Evolutionary conservation across 2,888 invertebrate genomes (phyloP).

Genomic region (Halictus quadricinctus): DNA sequence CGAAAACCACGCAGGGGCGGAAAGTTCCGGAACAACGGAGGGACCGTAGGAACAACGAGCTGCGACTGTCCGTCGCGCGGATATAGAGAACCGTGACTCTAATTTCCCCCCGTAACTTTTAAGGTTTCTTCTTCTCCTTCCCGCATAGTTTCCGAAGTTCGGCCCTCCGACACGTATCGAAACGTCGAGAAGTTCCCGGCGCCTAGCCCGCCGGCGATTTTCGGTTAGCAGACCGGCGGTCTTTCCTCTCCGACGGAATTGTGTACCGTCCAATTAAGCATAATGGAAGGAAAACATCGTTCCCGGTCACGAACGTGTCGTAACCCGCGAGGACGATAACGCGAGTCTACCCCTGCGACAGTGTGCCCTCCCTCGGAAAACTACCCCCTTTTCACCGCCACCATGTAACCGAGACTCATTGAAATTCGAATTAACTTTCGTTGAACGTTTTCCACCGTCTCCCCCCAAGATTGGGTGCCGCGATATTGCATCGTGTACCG

Average conservation of each 20-base stretch:
- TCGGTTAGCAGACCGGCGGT: constrained; percentile 5
- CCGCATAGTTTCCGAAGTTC: constrained; percentile 58
- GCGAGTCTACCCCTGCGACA: constrained; percentile 19
- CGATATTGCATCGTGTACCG: background rate
- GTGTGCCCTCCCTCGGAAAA: constrained; percentile 9
- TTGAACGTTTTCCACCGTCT: background rate
- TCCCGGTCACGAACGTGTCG: background rate
- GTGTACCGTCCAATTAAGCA: constrained; percentile 55
- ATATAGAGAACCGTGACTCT: constrained; percentile 40
- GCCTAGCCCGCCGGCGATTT: constrained; percentile 28
- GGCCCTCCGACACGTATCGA: constrained; percentile 43
- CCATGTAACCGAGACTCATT: background rate
- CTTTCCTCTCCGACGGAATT: constrained; percentile 6
- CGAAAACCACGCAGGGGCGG: constrained; percentile 51
- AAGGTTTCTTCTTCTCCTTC: constrained; percentile 44
- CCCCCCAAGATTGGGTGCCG: background rate
- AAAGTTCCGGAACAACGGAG: constrained; percentile 49
- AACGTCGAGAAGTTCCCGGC: constrained; percentile 38
- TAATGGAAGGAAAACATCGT: constrained; percentile 58
- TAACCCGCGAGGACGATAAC: constrained; percentile 48
- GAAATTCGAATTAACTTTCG: constrained; percentile 2
- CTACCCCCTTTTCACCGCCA: background rate
- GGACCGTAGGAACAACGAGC: constrained; percentile 44
- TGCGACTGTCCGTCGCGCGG: constrained; percentile 24
- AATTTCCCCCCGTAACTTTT: constrained; percentile 67